Evolutionary conservation across 1,140 invertebrate genomes (phyloP).

Genomic region (Meloidogyne chitwoodi): DNA sequence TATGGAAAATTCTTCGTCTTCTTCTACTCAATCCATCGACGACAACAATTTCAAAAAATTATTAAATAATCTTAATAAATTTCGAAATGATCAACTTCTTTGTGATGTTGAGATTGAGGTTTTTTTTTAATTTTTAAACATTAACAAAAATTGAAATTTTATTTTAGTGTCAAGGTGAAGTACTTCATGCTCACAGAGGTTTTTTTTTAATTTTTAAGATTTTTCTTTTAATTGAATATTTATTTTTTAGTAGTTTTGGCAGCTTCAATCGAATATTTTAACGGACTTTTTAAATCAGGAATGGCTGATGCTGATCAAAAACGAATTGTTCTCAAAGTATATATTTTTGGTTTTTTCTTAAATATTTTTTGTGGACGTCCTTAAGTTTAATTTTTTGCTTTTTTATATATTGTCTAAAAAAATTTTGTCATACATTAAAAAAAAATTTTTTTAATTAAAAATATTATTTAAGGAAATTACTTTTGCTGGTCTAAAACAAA

Average conservation of each 20-base stretch:
- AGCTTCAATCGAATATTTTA: slow-evolving; percentile 19
- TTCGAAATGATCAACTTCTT: slow-evolving; percentile 1
- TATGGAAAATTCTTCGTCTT: too few relatives aligned
- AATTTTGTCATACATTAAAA: too few relatives aligned
- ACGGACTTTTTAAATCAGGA: slow-evolving; percentile 10
- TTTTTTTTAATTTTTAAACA: neutral
- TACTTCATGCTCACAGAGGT: slow-evolving; percentile 10
- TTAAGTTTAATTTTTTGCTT: too few relatives aligned
- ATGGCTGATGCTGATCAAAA: slow-evolving; percentile 5
- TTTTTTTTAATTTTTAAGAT: neutral
- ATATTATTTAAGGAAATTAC: slow-evolving; percentile 6
- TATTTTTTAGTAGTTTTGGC: slow-evolving; percentile 6
- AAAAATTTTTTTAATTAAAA: too few relatives aligned
- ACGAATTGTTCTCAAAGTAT: slow-evolving; percentile 3
- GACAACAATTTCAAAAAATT: neutral
- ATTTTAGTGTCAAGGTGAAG: slow-evolving; percentile 9
- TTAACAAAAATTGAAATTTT: neutral
- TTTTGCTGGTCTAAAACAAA: slow-evolving; percentile 11
- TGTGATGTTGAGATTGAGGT: slow-evolving; percentile 28
- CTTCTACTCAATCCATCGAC: too few relatives aligned
- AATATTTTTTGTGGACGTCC: neutral
- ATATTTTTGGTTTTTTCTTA: neutral
- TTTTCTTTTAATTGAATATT: too few relatives aligned
- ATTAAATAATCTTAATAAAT: slow-evolving; percentile 5
- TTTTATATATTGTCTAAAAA: too few relatives aligned